Conservation (phyloP, 1,140 invertebrate species). For the Whitmania pigra region DNA sequence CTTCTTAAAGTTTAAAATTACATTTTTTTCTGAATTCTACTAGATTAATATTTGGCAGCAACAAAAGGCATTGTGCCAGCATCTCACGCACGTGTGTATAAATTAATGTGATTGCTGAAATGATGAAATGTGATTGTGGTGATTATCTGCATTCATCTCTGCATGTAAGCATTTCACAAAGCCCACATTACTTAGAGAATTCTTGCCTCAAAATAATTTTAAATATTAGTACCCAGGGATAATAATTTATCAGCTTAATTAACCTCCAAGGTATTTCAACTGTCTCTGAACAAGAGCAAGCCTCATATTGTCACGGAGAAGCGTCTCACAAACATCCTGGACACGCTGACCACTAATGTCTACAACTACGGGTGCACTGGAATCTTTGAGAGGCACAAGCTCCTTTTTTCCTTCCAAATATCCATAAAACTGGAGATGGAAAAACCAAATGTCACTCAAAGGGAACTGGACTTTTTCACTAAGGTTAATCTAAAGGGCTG, state of each 20-base stretch:
- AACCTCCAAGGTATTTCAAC: slow-evolving; percentile 54
- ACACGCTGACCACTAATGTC: slow-evolving; percentile 66
- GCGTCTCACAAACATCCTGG: slow-evolving; percentile 65
- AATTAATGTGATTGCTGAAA: too few relatives aligned
- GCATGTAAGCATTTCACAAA: too few relatives aligned
- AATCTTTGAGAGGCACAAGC: slow-evolving; percentile 78
- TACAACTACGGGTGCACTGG: slow-evolving; percentile 79
- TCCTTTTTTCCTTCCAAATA: slow-evolving; percentile 79
- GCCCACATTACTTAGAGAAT: too few relatives aligned
- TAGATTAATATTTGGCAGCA: too few relatives aligned
- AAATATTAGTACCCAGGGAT: too few relatives aligned
- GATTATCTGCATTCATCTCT: too few relatives aligned
- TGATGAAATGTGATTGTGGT: too few relatives aligned
- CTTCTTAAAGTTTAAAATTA: neutral
- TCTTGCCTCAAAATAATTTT: too few relatives aligned
- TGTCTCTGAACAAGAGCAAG: slow-evolving; percentile 62
- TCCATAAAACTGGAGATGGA: slow-evolving; percentile 64
- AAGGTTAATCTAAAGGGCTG: slow-evolving; percentile 42
- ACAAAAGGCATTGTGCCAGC: too few relatives aligned
- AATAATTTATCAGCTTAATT: too few relatives aligned
- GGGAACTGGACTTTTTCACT: slow-evolving; percentile 75
- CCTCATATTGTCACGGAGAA: slow-evolving; percentile 58
- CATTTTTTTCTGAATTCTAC: too few relatives aligned
- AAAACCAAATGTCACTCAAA: slow-evolving; percentile 50
- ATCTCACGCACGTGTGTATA: too few relatives aligned